These are phyloP conservation scores for Chouioia cunea DNA, from an alignment of 2,888 invertebrate species.

Conservation along the genomic window DNA sequence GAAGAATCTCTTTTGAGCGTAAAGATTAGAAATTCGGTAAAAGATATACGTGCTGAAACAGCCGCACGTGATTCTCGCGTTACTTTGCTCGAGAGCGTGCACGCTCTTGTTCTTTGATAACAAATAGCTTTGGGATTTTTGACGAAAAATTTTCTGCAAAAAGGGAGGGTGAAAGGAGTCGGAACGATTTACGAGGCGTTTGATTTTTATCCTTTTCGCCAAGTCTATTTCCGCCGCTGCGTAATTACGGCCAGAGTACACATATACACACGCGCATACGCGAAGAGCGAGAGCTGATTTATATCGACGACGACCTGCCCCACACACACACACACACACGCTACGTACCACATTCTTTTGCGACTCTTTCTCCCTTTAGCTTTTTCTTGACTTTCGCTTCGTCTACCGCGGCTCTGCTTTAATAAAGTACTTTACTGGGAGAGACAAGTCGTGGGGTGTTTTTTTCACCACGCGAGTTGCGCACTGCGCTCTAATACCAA, in stretches of 20 bases:
- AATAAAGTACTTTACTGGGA: no score
- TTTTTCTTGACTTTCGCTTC: slow-evolving; percentile 12
- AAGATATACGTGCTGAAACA: slow-evolving; percentile 47
- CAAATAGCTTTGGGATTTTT: no score
- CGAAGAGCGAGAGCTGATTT: slow-evolving; percentile 49
- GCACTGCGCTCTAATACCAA: no score
- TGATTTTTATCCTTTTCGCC: neutral
- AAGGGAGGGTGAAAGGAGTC: slow-evolving; percentile 21
- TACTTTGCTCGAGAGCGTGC: no score
- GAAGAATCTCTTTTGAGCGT: no score
- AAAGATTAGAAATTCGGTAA: slow-evolving; percentile 36
- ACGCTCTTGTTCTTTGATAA: no score
- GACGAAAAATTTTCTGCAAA: no score
- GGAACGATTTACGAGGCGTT: no score
- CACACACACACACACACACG: slow-evolving; percentile 48
- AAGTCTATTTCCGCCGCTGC: slow-evolving; percentile 2
- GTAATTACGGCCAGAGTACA: slow-evolving; percentile 21
- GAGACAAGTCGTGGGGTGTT: no score
- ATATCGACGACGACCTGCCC: slow-evolving; percentile 53
- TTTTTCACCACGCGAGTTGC: no score
- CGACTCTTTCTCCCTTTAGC: slow-evolving; percentile 17
- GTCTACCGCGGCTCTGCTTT: neutral
- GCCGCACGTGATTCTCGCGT: slow-evolving; percentile 43
- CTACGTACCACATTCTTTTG: slow-evolving; percentile 48
- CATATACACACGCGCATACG: neutral